A percentile compares a stretch with the other conserved stretches of the same genome.
Conservation (phyloP, 2,888 invertebrate genomes). For the Leucozona laternaria region DNA sequence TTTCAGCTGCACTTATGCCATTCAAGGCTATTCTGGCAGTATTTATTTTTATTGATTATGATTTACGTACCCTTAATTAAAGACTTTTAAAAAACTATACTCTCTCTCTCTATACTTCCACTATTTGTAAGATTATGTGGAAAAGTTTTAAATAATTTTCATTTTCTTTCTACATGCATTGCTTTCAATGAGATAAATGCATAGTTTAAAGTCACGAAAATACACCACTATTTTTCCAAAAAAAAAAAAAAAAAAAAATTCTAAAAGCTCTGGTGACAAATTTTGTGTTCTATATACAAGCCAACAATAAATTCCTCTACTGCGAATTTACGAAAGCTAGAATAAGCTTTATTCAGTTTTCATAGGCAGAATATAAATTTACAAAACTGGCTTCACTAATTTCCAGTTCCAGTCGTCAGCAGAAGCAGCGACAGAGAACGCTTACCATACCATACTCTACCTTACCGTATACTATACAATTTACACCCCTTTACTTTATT, state of each 20-base stretch:
- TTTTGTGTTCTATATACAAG: constrained; percentile 29
- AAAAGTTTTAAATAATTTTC: constrained; percentile 2
- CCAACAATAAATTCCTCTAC: constrained; percentile 36
- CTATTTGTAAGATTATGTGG: constrained; percentile 1
- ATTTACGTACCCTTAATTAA: constrained; percentile 14
- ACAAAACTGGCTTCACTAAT: constrained; percentile 50
- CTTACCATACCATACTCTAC: constrained; percentile 11
- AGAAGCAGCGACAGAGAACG: constrained; percentile 42
- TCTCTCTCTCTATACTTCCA: not conserved
- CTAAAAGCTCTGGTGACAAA: constrained; percentile 49
- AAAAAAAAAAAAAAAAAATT: constrained; percentile 28
- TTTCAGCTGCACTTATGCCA: not conserved
- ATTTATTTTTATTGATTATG: constrained; percentile 33
- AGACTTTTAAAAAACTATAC: constrained; percentile 6
- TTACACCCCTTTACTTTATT: constrained; percentile 25
- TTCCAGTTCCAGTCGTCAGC: constrained; percentile 69
- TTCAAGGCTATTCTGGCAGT: constrained; percentile 5
- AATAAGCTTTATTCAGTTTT: constrained; percentile 50
- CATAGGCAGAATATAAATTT: constrained; percentile 62
- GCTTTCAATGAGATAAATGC: constrained; percentile 41
- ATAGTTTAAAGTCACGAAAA: constrained; percentile 29
- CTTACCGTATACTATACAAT: not conserved
- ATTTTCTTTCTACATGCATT: not conserved
- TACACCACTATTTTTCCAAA: constrained; percentile 20
- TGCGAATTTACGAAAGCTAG: constrained; percentile 36